These are phyloP conservation scores for Glaucopsyche alexis DNA, from an alignment of 2,888 invertebrate species.

Conservation along the genomic window DNA sequence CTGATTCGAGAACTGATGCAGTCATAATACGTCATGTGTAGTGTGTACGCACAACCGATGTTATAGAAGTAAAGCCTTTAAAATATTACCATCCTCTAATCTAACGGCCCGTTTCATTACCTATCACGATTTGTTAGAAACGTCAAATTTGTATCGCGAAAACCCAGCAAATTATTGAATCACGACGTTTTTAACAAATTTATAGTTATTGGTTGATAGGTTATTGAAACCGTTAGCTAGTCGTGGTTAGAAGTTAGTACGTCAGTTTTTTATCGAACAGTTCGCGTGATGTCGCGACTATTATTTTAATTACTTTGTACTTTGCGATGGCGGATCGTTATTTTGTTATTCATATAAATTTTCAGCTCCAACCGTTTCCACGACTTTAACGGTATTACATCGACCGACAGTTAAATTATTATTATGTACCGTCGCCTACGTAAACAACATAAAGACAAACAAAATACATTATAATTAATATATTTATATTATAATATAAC, in stretches of 20 bases:
- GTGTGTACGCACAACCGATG: not conserved
- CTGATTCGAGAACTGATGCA: not conserved
- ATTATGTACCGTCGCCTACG: constrained; percentile 7
- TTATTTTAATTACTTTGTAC: constrained; percentile 75
- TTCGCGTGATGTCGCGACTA: constrained; percentile 70
- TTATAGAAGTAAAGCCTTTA: not conserved
- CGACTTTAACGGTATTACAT: constrained; percentile 46
- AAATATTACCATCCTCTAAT: too few species aligned
- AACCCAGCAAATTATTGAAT: too few species aligned
- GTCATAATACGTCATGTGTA: not conserved
- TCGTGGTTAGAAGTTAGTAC: too few species aligned
- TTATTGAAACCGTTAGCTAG: too few species aligned
- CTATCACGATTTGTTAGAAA: too few species aligned
- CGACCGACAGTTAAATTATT: constrained; percentile 40
- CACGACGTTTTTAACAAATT: too few species aligned
- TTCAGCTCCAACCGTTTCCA: constrained; percentile 55
- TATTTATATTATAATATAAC: too few species aligned
- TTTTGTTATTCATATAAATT: constrained; percentile 49
- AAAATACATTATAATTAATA: not conserved
- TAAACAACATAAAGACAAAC: constrained; percentile 2
- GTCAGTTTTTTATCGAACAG: constrained; percentile 50
- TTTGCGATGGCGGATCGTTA: constrained; percentile 57
- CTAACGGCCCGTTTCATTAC: too few species aligned
- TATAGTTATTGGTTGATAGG: too few species aligned
- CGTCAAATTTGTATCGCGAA: too few species aligned